A percentile compares a stretch with the other conserved stretches of the same genome.
phyloP scores from a whole-genome alignment of 2,888 invertebrate species.

The Limnephilus rhombicus region DNA sequence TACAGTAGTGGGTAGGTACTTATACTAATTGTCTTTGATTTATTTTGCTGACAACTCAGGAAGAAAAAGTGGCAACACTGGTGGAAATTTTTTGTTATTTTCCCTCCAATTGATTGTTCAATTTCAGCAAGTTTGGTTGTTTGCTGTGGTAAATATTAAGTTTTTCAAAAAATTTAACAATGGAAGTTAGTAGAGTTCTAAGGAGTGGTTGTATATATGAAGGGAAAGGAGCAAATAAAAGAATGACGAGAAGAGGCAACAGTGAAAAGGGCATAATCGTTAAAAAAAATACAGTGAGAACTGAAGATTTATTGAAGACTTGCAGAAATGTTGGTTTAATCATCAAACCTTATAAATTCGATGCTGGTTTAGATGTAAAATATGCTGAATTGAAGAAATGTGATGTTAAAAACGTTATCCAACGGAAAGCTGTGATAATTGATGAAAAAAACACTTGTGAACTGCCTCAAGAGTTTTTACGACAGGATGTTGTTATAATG shows the following conservation, averaged over 20 bases:
- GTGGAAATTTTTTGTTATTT: background rate
- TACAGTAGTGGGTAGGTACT: background rate
- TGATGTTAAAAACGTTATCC: background rate
- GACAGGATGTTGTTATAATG: background rate
- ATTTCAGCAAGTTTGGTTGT: background rate
- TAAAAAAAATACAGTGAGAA: background rate
- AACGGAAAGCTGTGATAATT: background rate
- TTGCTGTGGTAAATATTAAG: background rate
- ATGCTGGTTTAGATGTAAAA: background rate
- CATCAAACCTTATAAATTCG: background rate
- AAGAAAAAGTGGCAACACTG: background rate
- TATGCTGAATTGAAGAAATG: background rate
- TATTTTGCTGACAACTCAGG: background rate
- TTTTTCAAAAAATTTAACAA: background rate
- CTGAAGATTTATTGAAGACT: background rate
- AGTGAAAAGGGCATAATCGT: background rate
- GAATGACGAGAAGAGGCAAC: background rate
- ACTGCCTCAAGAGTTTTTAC: background rate
- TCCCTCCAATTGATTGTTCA: background rate
- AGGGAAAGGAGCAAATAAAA: background rate
- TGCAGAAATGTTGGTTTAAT: background rate
- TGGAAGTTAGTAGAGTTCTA: background rate
- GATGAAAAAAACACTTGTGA: background rate
- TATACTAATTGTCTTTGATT: background rate
- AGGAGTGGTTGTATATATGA: background rate